These are phyloP conservation scores for Clavelina lepadiformis DNA, from an alignment of 23 tunicate genomes.

Conservation along the genomic window DNA sequence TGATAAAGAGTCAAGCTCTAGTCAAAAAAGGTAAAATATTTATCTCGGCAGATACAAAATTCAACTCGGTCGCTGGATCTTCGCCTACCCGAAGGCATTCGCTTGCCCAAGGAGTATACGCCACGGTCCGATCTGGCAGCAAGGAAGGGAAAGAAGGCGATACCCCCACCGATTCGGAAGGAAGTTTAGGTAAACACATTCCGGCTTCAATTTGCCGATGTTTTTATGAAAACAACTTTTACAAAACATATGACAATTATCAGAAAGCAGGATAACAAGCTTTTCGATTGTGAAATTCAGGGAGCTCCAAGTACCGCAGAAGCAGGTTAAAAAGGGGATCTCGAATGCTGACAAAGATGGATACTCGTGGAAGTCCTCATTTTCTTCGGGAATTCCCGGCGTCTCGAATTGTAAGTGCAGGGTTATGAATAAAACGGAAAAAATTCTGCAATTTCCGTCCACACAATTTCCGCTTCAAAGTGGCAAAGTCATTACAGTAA, in stretches of 20 bases:
- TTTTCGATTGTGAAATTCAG: constrained; percentile 5
- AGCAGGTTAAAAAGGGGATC: constrained; percentile 16
- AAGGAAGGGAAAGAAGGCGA: constrained; percentile 48
- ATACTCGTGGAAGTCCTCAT: constrained; percentile 69
- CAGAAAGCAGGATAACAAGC: background rate
- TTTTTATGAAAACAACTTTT: background rate
- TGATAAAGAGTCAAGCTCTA: too few species aligned
- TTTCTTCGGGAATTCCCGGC: constrained; percentile 21
- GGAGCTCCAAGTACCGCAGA: constrained; percentile 12
- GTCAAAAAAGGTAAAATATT: too few species aligned
- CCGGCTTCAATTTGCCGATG: background rate
- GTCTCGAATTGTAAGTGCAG: constrained; percentile 35
- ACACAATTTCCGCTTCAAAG: too few species aligned
- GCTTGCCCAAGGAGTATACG: background rate
- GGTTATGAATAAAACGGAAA: too few species aligned
- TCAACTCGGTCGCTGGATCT: background rate
- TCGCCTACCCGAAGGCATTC: constrained; percentile 4
- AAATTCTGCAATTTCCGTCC: too few species aligned
- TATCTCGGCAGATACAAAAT: too few species aligned
- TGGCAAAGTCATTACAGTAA: too few species aligned
- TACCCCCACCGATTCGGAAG: constrained; percentile 32
- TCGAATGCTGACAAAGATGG: constrained; percentile 28
- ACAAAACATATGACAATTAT: background rate
- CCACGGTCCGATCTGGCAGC: constrained; percentile 8
- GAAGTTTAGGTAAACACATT: constrained; percentile 24